phyloP scores from a whole-genome alignment of 1,140 invertebrate species.

The Apolygus lucorum region DNA sequence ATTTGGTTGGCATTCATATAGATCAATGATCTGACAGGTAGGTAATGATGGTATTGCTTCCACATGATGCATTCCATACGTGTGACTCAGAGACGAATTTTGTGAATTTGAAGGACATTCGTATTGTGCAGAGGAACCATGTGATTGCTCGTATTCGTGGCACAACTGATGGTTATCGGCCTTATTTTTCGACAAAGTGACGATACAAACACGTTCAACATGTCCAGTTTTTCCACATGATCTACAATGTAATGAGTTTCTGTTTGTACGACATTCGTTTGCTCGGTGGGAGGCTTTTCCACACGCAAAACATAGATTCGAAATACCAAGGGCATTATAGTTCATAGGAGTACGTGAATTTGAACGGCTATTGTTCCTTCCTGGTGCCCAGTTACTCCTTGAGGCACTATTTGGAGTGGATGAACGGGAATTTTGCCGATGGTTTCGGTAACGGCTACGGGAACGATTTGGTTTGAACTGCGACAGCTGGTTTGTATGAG shows the following conservation, averaged over 20 bases:
- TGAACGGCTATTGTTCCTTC: not conserved
- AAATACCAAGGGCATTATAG: not conserved
- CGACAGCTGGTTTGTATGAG: conserved; percentile 4
- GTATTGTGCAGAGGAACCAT: not conserved
- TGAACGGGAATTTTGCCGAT: not conserved
- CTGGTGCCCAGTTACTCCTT: not conserved
- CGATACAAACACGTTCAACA: not conserved
- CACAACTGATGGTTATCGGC: not conserved
- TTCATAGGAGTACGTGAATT: not conserved
- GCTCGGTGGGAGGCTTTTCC: not conserved
- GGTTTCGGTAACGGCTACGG: not conserved
- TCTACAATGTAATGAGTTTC: not conserved
- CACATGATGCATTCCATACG: not conserved
- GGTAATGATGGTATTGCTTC: conserved; percentile 9
- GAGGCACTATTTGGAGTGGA: not conserved
- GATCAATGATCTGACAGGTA: not conserved
- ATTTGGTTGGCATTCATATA: conserved; percentile 8
- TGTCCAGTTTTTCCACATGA: not conserved
- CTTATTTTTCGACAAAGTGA: not conserved
- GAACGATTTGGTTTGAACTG: conserved; percentile 8
- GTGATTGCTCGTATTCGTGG: not conserved
- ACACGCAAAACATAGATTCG: conserved; percentile 1
- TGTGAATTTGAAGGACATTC: not conserved
- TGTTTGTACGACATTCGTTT: not conserved
- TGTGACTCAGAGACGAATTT: not conserved